Evolutionary conservation across 1,140 invertebrate genomes (phyloP).

Genomic region (Delia radicum): DNA sequence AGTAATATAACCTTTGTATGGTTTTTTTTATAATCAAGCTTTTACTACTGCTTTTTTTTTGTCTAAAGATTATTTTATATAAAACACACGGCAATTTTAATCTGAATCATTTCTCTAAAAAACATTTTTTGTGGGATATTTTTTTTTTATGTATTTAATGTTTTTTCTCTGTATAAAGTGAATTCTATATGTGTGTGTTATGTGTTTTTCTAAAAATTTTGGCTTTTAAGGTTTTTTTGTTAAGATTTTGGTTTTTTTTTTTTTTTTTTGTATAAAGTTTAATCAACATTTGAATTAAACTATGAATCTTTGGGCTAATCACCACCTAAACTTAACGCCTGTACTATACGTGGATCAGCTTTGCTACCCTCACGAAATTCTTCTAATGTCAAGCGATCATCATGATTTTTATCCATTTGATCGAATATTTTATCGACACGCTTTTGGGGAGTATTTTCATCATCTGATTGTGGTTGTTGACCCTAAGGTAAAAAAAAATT

Average conservation of each 20-base stretch:
- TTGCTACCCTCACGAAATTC: conserved; percentile 99
- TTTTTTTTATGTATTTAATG: not conserved
- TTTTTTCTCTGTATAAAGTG: not conserved
- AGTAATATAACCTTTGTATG: not conserved
- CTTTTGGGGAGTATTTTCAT: conserved; percentile 94
- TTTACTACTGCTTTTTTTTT: not conserved
- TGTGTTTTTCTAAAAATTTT: conserved; percentile 5
- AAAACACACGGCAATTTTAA: not conserved
- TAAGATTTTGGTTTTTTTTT: not conserved
- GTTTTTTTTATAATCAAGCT: not conserved
- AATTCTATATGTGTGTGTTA: not conserved
- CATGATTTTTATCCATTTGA: conserved; percentile 98
- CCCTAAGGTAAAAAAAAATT: conserved; percentile 61
- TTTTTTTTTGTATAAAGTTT: not conserved
- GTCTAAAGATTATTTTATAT: not conserved
- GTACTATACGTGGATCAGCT: conserved; percentile 96
- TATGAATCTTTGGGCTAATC: conserved; percentile 60
- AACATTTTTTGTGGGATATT: not conserved
- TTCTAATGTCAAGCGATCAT: conserved; percentile 93
- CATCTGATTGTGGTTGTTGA: conserved; percentile 84
- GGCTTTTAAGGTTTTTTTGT: not conserved
- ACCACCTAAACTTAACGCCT: conserved; percentile 81
- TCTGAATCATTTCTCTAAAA: not conserved
- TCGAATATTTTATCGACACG: conserved; percentile 97
- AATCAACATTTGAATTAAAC: conserved; percentile 27